These are phyloP conservation scores for Lasioglossum albipes DNA, from an alignment of 1,140 invertebrate genomes.

Conservation along the genomic window DNA sequence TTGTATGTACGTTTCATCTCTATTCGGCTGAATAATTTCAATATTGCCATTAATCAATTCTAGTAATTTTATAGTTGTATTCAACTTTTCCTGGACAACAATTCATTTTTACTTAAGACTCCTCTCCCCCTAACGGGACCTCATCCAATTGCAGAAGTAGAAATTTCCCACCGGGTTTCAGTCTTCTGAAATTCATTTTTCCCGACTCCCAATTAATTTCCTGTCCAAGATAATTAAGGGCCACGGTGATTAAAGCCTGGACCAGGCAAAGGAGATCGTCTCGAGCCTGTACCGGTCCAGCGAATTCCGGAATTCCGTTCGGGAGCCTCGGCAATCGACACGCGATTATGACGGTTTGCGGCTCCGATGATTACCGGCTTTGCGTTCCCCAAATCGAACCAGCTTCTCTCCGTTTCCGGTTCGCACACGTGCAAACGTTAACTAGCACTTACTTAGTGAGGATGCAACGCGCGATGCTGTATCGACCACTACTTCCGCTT, in stretches of 20 bases:
- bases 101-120: no score
- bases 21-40: slow-evolving; percentile 82
- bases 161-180: no score
- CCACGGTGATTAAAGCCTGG: no score
- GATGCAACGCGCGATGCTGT: background rate
- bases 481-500: background rate
- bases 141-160: no score
- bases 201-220: no score
- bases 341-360: background rate
- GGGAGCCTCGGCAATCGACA: background rate
- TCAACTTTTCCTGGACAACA: no score
- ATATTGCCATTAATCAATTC: slow-evolving; percentile 85
- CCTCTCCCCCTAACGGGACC: no score
- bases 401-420: background rate
- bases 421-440: background rate
- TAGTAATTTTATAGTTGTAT: slow-evolving; percentile 68
- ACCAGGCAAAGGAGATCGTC: background rate
- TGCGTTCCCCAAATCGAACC: background rate
- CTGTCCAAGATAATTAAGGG: no score
- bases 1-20: slow-evolving; percentile 79
- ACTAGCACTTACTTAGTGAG: background rate
- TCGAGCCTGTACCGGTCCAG: background rate
- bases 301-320: background rate
- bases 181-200: no score
- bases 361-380: background rate